Base-by-base conservation (phyloP, 2,888 invertebrate species). In the Molorchus minor region DNA sequence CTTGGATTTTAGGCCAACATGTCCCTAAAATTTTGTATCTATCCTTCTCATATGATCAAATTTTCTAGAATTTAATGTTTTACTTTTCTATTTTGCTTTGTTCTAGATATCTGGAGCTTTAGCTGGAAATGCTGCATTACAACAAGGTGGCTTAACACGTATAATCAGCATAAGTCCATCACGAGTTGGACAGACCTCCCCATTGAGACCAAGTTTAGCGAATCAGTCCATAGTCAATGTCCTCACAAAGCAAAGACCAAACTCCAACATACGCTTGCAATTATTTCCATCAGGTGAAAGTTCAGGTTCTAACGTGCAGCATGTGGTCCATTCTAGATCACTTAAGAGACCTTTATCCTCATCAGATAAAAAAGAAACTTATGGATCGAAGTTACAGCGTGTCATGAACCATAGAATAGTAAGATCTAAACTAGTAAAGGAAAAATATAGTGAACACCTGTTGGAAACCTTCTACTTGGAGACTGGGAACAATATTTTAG, bases 401-500 rank as follows among this genome's bases (percentile, higher is more conserved):
- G 85, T 90, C 61, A 85, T 89, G 77, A 91, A 92, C 77, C 85
- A 88, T 76, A 87, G 89, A 77, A 85, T 88, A 79, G 85, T 86
- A 71, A 85, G 87, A 25, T 85, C 91, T 80, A 87, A 87, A 75
- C 83, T 84, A 65, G 83, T 91, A 66, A 86, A 89, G 59, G 91
- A 91, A 71, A 87, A 87, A 77, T 89, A 90, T 81, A 87, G 88
- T 70, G 92, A 93, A 78, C 88, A 90, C 82, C 86, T 90, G 71
- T 87, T 91, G 71, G 95, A 96, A 83, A 84, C 92, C 74, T 96
- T 90, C 84, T 95, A 92, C 82, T 86, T 96, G 72, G 92, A 93
- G 82, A 88, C 87, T 72, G 91, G 91, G 71, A 93, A 93, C 64
- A 93, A 93, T 82, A 88, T 95, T 84, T 89, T 94, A 87, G 96